Evolutionary conservation across 2,888 invertebrate species (phyloP).

Genomic region (Lissocephala sabroskyi): DNA sequence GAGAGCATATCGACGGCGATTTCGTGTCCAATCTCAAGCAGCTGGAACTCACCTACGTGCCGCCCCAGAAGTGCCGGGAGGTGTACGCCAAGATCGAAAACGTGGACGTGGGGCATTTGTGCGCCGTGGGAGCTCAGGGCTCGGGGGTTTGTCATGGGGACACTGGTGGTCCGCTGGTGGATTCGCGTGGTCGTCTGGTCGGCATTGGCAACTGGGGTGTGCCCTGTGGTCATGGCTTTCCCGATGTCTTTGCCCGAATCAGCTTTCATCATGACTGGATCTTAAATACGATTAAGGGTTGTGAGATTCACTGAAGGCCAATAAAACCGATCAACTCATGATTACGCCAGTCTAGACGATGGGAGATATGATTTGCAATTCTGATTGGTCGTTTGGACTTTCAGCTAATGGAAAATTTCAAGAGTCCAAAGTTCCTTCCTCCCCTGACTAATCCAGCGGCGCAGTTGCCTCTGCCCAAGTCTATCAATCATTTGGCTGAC

Average conservation of each 20-base stretch:
- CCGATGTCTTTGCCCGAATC: conserved; percentile 67
- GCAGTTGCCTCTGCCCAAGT: not conserved
- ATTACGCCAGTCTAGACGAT: no score
- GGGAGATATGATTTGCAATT: no score
- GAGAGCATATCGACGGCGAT: conserved; percentile 72
- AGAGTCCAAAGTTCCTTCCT: conserved; percentile 31
- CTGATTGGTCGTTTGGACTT: no score
- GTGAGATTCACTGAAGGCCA: conserved; percentile 29
- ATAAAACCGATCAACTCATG: no score
- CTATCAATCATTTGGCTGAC: not conserved
- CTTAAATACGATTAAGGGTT: conserved; percentile 56
- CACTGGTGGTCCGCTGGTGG: conserved; percentile 67
- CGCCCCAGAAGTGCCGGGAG: conserved; percentile 73
- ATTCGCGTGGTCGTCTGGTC: conserved; percentile 55
- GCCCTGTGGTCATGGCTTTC: conserved; percentile 67
- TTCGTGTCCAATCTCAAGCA: conserved; percentile 74
- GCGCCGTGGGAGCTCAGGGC: conserved; percentile 73
- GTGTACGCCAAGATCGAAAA: conserved; percentile 59
- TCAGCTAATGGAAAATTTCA: no score
- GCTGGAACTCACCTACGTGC: conserved; percentile 74
- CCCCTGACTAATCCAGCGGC: not conserved
- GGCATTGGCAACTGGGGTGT: conserved; percentile 70
- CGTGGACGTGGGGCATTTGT: conserved; percentile 76
- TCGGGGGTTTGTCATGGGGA: conserved; percentile 73
- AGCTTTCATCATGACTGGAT: conserved; percentile 68